These are phyloP conservation scores for Caenorhabditis afra DNA, from an alignment of 2,888 invertebrate species.

Conservation along the genomic window DNA sequence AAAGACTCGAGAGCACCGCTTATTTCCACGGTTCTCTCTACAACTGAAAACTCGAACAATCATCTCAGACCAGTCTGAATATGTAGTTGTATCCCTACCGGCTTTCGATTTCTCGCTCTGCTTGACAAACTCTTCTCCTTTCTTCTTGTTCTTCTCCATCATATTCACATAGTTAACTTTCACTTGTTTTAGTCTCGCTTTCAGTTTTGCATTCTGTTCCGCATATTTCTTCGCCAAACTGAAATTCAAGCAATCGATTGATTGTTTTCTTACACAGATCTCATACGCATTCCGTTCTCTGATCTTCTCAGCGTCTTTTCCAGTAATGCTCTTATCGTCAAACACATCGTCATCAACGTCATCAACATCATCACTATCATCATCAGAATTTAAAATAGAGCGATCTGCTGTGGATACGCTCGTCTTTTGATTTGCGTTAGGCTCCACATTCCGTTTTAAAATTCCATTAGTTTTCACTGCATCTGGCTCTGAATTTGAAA, in stretches of 20 bases:
- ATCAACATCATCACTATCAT: constrained; percentile 10
- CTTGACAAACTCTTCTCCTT: constrained; percentile 36
- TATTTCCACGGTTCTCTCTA: constrained; percentile 43
- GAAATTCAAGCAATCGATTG: background rate
- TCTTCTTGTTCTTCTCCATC: constrained; percentile 35
- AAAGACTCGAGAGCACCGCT: constrained; percentile 5
- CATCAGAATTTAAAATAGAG: constrained; percentile 7
- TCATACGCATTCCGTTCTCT: constrained; percentile 31
- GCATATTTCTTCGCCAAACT: constrained; percentile 63
- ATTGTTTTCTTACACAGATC: background rate
- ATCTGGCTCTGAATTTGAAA: constrained; percentile 43
- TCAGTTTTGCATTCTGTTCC: constrained; percentile 60
- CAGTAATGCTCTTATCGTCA: background rate
- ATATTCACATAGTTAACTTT: constrained; percentile 25
- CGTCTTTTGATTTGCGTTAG: background rate
- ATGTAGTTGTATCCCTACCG: too few species aligned
- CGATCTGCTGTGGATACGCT: background rate
- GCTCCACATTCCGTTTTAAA: constrained; percentile 5
- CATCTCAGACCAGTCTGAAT: background rate
- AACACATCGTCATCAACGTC: constrained; percentile 33
- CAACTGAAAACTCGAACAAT: constrained; percentile 20
- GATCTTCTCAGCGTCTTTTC: background rate
- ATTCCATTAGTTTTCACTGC: constrained; percentile 32
- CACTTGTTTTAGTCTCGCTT: constrained; percentile 53
- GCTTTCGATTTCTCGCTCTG: constrained; percentile 49